Base-by-base conservation (phyloP, 23 tunicate genomes). In the Ascidia mentula region DNA sequence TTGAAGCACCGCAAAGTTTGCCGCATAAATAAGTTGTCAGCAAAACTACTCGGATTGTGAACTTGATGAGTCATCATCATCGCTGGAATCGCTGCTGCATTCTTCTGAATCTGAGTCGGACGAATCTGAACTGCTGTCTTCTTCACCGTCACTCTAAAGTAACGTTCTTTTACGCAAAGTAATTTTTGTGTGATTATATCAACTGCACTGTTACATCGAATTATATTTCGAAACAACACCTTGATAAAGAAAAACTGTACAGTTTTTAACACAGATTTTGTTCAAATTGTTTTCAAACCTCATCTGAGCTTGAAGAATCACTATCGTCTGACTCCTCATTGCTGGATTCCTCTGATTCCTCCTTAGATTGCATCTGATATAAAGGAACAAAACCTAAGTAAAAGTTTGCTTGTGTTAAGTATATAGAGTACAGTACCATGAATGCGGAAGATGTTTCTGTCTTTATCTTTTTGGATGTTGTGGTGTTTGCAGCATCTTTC, bases 251-350 rank as follows among this genome's bases (percentile, higher is more conserved):
- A n/a, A n/a, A n/a, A n/a, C n/a, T n/a, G n/a, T n/a, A n/a, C n/a
- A n/a, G n/a, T n/a, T n/a, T n/a, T n/a, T n/a, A n/a, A n/a, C n/a
- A n/a, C n/a, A n/a, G n/a, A n/a, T n/a, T n/a, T n/a, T n/a, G n/a
- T n/a, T n/a, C n/a, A n/a, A n/a, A n/a, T n/a, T n/a, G n/a, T n/a
- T n/a, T n/a, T n/a, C 65, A 20, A 28, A 53, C 86, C 30, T 82
- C 86, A 22, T 82, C 86, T 12, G 86, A 82, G 34, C 79, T 73
- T 1, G 86, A 82, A 7, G 86, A 73, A 26, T 82, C 86, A 36
- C 79, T 73, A 22, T 74, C 78, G 30, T 73, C 86, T 24, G 65
- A 20, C 22, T 45, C 77, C 0, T 74, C 71, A 30, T 78, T 75
- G 30, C 79, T 82, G 8, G 84, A 80, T 3, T 53, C 65, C 12